These are phyloP conservation scores for Callaeas wilsoni DNA, from an alignment of 2,113 vertebrate species.

Conservation along the genomic window DNA sequence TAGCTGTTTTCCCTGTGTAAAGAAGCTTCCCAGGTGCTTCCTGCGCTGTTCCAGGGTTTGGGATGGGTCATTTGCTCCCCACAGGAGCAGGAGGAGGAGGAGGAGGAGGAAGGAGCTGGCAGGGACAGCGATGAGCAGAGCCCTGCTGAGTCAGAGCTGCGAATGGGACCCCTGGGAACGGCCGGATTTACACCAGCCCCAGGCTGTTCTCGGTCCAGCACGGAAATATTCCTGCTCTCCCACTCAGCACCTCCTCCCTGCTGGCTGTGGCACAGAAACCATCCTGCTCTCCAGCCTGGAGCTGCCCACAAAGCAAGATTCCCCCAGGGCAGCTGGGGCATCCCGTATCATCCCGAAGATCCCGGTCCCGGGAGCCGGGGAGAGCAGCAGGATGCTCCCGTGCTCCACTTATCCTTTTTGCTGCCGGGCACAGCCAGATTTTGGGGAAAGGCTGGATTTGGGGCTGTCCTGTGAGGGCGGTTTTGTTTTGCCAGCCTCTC, in stretches of 20 bases:
- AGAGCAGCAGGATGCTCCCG: not conserved
- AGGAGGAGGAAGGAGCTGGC: not conserved
- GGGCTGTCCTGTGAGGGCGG: accelerated
- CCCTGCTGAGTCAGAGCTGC: not conserved
- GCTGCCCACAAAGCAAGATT: accelerated
- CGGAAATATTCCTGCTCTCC: not conserved
- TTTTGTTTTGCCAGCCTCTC: not conserved
- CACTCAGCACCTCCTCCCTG: not conserved
- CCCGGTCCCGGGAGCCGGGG: not conserved
- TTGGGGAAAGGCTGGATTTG: not conserved
- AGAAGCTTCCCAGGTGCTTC: not conserved
- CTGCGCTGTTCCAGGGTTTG: not conserved
- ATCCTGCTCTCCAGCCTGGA: not conserved
- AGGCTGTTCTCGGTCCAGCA: not conserved
- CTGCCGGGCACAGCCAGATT: not conserved
- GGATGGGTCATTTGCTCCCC: not conserved
- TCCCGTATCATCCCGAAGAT: not conserved
- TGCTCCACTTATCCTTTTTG: not conserved
- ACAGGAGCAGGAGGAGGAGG: not conserved
- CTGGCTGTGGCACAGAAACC: not conserved
- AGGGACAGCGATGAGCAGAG: not conserved
- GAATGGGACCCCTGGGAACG: not conserved
- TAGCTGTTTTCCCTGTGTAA: not conserved
- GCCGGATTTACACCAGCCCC: not conserved
- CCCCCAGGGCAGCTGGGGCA: not conserved